Evolutionary conservation across 2,797 vertebrate species (phyloP).

Genomic region (Eremophila alpestris): DNA sequence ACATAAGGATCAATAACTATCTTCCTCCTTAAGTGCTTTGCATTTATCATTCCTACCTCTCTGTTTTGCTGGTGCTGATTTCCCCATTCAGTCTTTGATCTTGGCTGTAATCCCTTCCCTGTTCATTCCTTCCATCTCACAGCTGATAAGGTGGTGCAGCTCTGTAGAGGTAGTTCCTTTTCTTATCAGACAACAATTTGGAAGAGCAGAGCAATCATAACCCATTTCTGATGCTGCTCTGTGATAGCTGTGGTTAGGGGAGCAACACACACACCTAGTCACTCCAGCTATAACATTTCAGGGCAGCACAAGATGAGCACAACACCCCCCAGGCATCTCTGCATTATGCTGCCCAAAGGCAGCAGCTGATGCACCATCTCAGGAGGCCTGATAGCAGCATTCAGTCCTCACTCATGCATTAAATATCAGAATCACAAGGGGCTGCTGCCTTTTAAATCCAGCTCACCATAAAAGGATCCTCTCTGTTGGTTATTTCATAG

Average conservation of each 20-base stretch:
- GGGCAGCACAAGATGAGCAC: slow-evolving; percentile 25
- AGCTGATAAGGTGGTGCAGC: neutral
- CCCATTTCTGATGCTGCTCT: neutral
- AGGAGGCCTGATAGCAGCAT: neutral
- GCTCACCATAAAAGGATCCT: neutral
- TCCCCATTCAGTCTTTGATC: slow-evolving; percentile 28
- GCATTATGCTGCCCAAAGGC: slow-evolving; percentile 18
- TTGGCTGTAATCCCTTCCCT: neutral
- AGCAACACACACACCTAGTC: neutral
- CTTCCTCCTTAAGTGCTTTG: neutral
- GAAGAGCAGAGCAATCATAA: slow-evolving; percentile 5
- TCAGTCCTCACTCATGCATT: neutral
- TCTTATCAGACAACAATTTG: neutral
- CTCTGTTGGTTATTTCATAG: neutral
- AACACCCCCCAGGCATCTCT: neutral
- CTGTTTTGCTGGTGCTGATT: neutral
- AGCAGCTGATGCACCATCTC: slow-evolving; percentile 20
- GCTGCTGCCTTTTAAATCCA: slow-evolving; percentile 13
- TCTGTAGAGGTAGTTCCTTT: neutral
- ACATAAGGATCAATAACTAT: neutral
- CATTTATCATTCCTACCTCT: neutral
- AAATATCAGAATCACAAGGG: neutral
- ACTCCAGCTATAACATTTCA: neutral
- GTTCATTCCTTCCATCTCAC: neutral
- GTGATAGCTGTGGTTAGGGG: neutral